Base-by-base conservation (phyloP, 2,888 invertebrate genomes). In the Meta bourneti region DNA sequence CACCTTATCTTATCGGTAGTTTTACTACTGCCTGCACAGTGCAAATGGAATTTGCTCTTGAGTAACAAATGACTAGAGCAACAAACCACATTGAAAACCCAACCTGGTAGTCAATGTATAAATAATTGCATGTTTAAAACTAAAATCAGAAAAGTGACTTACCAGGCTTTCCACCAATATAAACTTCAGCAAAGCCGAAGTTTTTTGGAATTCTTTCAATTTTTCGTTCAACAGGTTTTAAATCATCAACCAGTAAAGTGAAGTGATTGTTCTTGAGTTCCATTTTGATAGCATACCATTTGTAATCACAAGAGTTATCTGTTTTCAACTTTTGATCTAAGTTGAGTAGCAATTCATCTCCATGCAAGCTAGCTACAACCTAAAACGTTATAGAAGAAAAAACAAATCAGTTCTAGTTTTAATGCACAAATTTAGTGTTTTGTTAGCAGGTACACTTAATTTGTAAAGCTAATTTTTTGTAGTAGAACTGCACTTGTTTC, bases 101-200 rank as follows among this genome's bases (percentile, higher is more conserved):
- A n/a, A n/a, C n/a, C n/a, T n/a, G n/a, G n/a, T n/a, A 61, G 61
- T 34, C 70, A 81, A 16, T 16, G 48, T 48, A 69, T 11, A 49
- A 20, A 70, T 69, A 75, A 0, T 0, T 61, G 8, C 61, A 61
- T 1, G 61, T 61, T 34, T 34, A 34, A 1, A 34, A 9, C 61
- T 61, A 61, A 61, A 61, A 61, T 61, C 61, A 0, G n/a, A 34
- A 34, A 34, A 74, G 52, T 20, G 16, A 20, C 20, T 80, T 70
- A 91, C 91, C 91, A 82, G 91, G 91, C 78, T 87, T 91, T 78
- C 87, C 91, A 61, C 91, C 87, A 9, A 91, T 82, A 16, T 91
- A 91, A 69, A 91, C 19, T 87, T 91, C 91, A 72, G 91, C 81
- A 87, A 87, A 91, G 8, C 49, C 54, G 6, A 91, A 82, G 52